A percentile compares a stretch with the other conserved stretches of the same genome.
phyloP scores from a whole-genome alignment of 2,113 vertebrate genomes.

The Sterrhoptilus dennistouni region DNA sequence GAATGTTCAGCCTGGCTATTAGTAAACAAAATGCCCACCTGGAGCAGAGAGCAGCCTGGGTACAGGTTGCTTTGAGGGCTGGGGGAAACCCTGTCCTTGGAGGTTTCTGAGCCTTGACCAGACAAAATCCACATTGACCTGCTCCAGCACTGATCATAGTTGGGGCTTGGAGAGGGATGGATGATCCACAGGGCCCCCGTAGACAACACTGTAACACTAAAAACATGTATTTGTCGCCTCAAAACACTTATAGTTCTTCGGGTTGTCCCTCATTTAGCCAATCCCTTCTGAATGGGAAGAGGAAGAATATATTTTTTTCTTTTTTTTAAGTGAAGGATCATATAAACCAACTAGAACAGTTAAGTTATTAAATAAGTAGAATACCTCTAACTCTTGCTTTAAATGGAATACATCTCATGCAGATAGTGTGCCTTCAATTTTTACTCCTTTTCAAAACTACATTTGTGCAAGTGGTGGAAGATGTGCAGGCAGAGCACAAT shows the following conservation, averaged over 20 bases:
- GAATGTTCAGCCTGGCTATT: background rate
- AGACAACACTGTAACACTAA: background rate
- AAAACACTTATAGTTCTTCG: background rate
- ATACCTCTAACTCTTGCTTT: background rate
- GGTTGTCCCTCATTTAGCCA: background rate
- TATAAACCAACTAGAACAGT: background rate
- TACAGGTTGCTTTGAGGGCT: background rate
- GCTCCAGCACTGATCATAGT: background rate
- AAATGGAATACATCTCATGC: background rate
- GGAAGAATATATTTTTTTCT: background rate
- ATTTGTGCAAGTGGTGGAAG: background rate
- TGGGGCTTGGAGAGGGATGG: background rate
- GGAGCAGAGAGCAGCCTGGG: background rate
- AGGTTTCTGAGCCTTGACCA: background rate
- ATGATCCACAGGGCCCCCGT: background rate
- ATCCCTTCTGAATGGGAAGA: background rate
- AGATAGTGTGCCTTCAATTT: background rate
- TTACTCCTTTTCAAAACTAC: background rate
- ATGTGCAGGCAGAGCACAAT: background rate
- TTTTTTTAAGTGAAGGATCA: background rate
- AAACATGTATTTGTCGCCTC: background rate
- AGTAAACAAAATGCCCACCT: background rate
- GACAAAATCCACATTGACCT: background rate
- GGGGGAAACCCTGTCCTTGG: background rate
- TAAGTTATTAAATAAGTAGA: background rate